Evolutionary conservation across 2,888 invertebrate species (phyloP), one percentile per base, ranked within the genome.

Genomic region (Stegophylla sp.): DNA sequence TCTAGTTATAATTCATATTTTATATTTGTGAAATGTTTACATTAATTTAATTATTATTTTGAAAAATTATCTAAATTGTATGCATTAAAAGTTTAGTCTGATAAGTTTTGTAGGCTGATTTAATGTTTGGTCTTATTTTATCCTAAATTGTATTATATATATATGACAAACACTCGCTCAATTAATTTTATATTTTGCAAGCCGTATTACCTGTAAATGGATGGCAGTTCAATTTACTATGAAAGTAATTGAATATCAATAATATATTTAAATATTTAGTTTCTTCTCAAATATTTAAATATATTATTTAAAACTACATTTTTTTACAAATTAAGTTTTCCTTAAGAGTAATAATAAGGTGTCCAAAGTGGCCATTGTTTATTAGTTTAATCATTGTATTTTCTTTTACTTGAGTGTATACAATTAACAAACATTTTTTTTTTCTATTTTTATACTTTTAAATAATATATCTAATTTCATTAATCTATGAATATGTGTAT

Each of bases 221-320:
- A 43, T 56, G n/a, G 17, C 5, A 4, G 23, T 77, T 56, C 13
- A 66, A n/a, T 67, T 66, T 67, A 34, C 45, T 56, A 67, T 45
- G 43, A 67, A 77, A 77, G 15, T 26, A 69, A 34, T 43, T 43
- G 61, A 79, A 59, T 56, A 79, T 61, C 34, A 59, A 76, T 67
- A 26, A 43, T 34, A 56, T 69, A 23, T 61, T 69, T 67, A 69
- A 59, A 56, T 15, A 23, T 48, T 26, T 72, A 74, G 20, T 43
- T 74, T 73, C 45, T 61, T 73, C n/a, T 73, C 45, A 73, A 61
- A 15, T 63, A 74, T 63, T 34, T 34, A 34, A 34, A 34, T 7
- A 34, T 34, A 34, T n/a, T n/a, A 34, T 34, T 34, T 3, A 34
- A 34, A 3, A 34, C 34, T 34, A 34, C 34, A 34, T 5, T 34